Base-by-base conservation (phyloP, 2,113 vertebrate species). In the Bostrychus sinensis region DNA sequence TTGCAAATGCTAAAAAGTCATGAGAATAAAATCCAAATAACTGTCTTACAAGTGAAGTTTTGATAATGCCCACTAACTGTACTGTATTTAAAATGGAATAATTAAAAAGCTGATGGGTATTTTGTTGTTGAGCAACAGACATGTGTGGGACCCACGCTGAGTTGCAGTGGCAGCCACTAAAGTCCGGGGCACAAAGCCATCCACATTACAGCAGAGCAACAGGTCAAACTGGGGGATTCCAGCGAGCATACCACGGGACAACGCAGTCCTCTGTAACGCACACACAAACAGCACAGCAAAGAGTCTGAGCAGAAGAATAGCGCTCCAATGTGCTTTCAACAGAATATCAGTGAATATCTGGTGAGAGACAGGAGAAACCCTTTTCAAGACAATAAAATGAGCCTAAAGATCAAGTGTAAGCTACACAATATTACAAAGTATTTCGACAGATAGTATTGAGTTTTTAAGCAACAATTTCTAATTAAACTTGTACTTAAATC, bases 141-240 rank as follows among this genome's bases (percentile, higher is more conserved):
- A 56, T 38, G 38, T 72, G 55, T 63, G 66, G 48, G 36, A 76
- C 54, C 53, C 58, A 76, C 22, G 10, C 66, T 68, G 66, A 60
- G 61, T 28, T 60, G 51, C 39, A 45, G 39, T 12, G 17, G 30
- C 20, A 61, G 54, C 25, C 38, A 54, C 62, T 25, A 74, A 71
- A 55, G 73, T 42, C 43, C 37, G 16, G 34, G 53, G 48, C 62
- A 62, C 62, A 43, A 22, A 62, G 54, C 41, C 42, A 51, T 16
- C 59, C 14, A 37, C 48, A 39, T 48, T 22, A 22, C 46, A 60
- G n/a, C 58, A 34, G 81, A 60, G 61, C 66, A 81, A 39, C 61
- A 58, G 77, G 69, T 86, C 82, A 86, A 59, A 38, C 46, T 39
- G 38, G 12, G 63, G 56, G 56, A 58, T 59, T 77, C 54, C 42